phyloP scores from a whole-genome alignment of 2,888 invertebrate species.

The Hylaea fasciaria region DNA sequence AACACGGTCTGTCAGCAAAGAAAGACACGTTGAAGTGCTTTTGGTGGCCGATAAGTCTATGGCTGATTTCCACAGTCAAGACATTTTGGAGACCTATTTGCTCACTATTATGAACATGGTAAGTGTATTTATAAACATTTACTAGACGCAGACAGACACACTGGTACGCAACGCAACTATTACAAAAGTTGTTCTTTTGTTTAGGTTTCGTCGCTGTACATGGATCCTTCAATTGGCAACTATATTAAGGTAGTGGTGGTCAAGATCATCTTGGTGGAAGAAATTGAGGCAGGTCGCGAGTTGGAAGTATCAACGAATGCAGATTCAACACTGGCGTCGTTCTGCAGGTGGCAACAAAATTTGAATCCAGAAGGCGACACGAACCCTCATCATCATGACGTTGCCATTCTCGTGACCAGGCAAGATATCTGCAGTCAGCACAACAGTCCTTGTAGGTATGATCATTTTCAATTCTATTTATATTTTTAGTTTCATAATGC shows the following conservation, averaged over 20 bases:
- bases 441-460: slow-evolving; percentile 83
- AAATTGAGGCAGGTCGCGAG: slow-evolving; percentile 85
- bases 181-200: slow-evolving; percentile 28
- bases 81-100: slow-evolving; percentile 93
- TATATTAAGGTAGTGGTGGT: slow-evolving; percentile 96
- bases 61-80: slow-evolving; percentile 93
- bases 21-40: slow-evolving; percentile 93
- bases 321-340: slow-evolving; percentile 91
- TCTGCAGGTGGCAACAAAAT: slow-evolving; percentile 93
- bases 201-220: slow-evolving; percentile 90
- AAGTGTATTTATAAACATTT: slow-evolving; percentile 46
- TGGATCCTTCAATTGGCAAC: slow-evolving; percentile 95
- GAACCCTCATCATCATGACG: slow-evolving; percentile 95
- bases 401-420: slow-evolving; percentile 93
- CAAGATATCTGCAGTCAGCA: slow-evolving; percentile 89
- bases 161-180: background rate
- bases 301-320: slow-evolving; percentile 92
- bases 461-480: slow-evolving; percentile 34
- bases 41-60: slow-evolving; percentile 95
- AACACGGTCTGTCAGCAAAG: slow-evolving; percentile 89
- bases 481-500: background rate
- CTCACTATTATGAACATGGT: slow-evolving; percentile 97
- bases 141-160: background rate
- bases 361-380: slow-evolving; percentile 90
- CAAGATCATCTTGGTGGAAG: slow-evolving; percentile 91